Conservation (phyloP, 64 coral and sea anemone genomes). For the Montipora efflorescens region DNA sequence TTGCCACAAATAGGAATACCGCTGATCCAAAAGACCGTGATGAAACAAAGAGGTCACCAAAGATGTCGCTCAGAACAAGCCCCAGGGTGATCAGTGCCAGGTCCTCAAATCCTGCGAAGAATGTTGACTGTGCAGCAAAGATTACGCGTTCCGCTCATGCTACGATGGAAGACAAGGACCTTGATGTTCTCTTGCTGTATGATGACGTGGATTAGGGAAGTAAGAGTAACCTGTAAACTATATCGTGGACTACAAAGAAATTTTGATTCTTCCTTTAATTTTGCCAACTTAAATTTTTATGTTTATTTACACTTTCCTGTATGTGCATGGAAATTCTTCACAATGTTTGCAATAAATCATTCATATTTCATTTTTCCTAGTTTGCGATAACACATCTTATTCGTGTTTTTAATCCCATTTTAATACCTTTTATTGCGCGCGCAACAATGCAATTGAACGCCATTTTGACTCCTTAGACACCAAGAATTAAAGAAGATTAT, state of each 20-base stretch:
- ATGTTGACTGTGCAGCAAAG: not conserved
- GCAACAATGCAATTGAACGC: too few species aligned
- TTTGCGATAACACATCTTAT: too few species aligned
- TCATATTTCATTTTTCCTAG: not conserved
- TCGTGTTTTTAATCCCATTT: too few species aligned
- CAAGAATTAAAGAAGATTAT: too few species aligned
- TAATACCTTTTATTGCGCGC: too few species aligned
- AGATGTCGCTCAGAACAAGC: not conserved
- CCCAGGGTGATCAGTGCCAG: not conserved
- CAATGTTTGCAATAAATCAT: not conserved
- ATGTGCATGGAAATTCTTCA: not conserved
- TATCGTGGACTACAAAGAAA: too few species aligned
- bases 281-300: too few species aligned
- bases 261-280: not conserved
- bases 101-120: not conserved
- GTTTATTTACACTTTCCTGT: not conserved
- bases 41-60: not conserved
- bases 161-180: not conserved
- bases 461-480: too few species aligned
- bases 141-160: not conserved
- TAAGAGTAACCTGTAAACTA: not conserved
- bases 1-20: not conserved
- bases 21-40: not conserved
- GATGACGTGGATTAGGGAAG: conserved; percentile 16
- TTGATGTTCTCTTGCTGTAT: not conserved